These are phyloP conservation scores for Apodemia duryi DNA, from an alignment of 2,888 invertebrate genomes.

Conservation along the genomic window DNA sequence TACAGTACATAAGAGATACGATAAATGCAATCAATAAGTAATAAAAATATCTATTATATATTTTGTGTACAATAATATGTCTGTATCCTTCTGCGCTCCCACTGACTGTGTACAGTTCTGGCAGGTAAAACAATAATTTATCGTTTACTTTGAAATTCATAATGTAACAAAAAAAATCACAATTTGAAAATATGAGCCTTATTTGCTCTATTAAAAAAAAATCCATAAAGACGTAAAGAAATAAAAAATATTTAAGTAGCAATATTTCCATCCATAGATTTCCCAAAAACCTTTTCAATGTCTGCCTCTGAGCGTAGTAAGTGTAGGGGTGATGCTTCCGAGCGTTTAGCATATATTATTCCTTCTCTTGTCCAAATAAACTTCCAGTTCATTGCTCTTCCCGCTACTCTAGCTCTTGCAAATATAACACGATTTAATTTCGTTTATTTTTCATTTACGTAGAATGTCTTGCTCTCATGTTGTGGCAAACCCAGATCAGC, in stretches of 20 bases:
- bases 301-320: neutral
- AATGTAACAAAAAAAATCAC: neutral
- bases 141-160: neutral
- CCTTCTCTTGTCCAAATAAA: slow-evolving; percentile 20
- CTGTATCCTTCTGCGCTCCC: no score
- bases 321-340: neutral
- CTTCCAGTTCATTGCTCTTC: slow-evolving; percentile 16
- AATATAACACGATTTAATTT: slow-evolving; percentile 19
- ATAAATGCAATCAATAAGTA: no score
- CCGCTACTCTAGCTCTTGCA: slow-evolving; percentile 16
- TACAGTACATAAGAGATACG: no score
- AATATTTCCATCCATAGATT: neutral
- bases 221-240: neutral
- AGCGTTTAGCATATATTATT: slow-evolving; percentile 16
- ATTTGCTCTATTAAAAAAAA: neutral
- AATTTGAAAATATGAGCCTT: neutral
- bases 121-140: neutral
- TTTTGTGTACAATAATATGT: no score
- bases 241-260: neutral
- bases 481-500: slow-evolving; percentile 5
- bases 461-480: slow-evolving; percentile 4
- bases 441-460: slow-evolving; percentile 21
- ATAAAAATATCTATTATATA: no score
- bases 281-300: neutral
- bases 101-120: no score